These are phyloP conservation scores for Chrysogorgia sp. DNA, from an alignment of 92 coral and sea anemone genomes.

Conservation along the genomic window DNA sequence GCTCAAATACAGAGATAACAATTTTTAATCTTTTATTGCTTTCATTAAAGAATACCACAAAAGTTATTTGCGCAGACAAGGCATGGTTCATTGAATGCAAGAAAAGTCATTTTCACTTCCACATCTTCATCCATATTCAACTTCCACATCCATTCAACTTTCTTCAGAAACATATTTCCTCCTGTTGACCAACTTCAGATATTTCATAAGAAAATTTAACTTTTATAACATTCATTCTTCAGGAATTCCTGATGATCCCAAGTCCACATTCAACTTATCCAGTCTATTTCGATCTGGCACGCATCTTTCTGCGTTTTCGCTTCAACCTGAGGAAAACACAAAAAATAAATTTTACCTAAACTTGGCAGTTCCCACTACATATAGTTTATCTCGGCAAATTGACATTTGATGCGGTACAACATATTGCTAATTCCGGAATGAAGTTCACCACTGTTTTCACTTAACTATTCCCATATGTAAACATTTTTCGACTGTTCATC, in stretches of 20 bases:
- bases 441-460: too few relatives aligned
- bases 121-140: not conserved
- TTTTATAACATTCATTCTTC: not conserved
- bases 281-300: slow-evolving; percentile 86
- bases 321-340: slow-evolving; percentile 63
- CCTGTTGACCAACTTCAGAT: not conserved
- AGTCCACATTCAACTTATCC: slow-evolving; percentile 13
- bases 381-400: too few relatives aligned
- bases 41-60: not conserved
- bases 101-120: not conserved
- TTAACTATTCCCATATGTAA: too few relatives aligned
- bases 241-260: slow-evolving; percentile 5
- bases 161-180: not conserved
- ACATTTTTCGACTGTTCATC: too few relatives aligned
- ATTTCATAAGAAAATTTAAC: not conserved
- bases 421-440: too few relatives aligned
- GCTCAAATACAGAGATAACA: too few relatives aligned
- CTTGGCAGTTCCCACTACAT: not conserved
- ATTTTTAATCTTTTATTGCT: slow-evolving; percentile 22
- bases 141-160: not conserved
- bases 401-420: too few relatives aligned
- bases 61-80: slow-evolving; percentile 10
- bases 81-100: slow-evolving; percentile 5
- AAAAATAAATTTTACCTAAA: not conserved
- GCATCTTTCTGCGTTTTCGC: slow-evolving; percentile 98